These are phyloP conservation scores for Coracias cyanogaster DNA, from an alignment of 2,797 vertebrate genomes.

Conservation along the genomic window DNA sequence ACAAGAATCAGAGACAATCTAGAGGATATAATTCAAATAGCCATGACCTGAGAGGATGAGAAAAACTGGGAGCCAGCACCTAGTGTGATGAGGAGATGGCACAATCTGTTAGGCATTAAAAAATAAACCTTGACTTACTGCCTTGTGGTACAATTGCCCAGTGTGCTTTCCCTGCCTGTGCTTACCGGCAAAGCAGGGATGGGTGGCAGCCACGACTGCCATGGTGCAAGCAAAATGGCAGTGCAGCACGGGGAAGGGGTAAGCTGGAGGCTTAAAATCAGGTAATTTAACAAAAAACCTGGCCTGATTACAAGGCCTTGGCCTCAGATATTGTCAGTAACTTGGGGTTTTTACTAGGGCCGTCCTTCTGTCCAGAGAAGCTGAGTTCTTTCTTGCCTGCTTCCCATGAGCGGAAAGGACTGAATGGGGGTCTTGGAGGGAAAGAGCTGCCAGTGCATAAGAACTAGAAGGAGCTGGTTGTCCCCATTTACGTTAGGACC, in stretches of 20 bases:
- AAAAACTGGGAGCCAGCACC: not conserved
- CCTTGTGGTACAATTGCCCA: fast-evolving
- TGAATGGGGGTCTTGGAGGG: fast-evolving
- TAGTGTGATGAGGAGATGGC: not conserved
- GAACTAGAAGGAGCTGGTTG: fast-evolving
- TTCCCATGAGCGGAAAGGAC: not conserved
- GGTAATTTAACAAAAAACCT: not conserved
- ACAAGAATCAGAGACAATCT: not conserved
- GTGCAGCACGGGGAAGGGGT: not conserved
- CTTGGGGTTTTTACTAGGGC: not conserved
- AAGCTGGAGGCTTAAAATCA: not conserved
- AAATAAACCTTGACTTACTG: not conserved
- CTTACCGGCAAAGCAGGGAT: fast-evolving
- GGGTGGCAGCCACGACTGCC: fast-evolving
- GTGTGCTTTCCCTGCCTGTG: fast-evolving
- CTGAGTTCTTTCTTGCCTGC: fast-evolving
- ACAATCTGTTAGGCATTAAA: not conserved
- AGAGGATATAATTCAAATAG: not conserved
- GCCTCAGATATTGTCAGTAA: not conserved
- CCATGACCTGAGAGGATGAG: not conserved
- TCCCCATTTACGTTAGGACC: not conserved
- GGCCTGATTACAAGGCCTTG: not conserved
- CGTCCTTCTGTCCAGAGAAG: not conserved
- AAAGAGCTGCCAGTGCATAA: not conserved
- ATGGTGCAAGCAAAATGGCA: not conserved